A percentile compares a stretch with the other conserved stretches of the same genome.
Conservation (phyloP, 2,797 vertebrate genomes). For the Mallotus villosus region DNA sequence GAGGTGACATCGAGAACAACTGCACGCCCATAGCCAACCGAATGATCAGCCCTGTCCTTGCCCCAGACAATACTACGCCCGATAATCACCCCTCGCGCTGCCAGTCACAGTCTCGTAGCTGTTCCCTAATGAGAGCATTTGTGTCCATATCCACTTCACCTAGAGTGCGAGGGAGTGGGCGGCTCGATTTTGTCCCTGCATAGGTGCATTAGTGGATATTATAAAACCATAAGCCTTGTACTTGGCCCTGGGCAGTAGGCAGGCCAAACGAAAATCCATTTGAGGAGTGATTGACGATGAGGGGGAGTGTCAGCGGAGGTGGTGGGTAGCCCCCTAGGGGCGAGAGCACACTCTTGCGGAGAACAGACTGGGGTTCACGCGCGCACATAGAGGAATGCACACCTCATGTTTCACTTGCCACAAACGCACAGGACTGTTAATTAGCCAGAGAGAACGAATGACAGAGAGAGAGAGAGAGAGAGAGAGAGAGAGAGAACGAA, state of each 20-base stretch:
- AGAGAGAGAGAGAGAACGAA: constrained; percentile 3
- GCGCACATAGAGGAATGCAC: constrained; percentile 4
- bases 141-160: constrained; percentile 1
- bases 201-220: constrained; percentile 35
- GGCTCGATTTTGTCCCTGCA: constrained; percentile 14
- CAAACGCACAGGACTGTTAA: constrained; percentile 73
- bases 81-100: background rate
- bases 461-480: constrained; percentile 45
- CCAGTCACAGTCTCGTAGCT: background rate
- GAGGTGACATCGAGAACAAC: too few species aligned
- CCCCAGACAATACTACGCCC: background rate
- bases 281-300: constrained; percentile 66
- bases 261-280: constrained; percentile 72
- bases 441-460: constrained; percentile 64
- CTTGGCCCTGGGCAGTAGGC: constrained; percentile 57
- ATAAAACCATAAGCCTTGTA: constrained; percentile 44
- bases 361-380: constrained; percentile 21
- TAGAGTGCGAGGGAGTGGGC: constrained; percentile 12
- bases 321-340: constrained; percentile 51
- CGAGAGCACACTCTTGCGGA: constrained; percentile 8
- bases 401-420: constrained; percentile 63
- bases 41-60: background rate
- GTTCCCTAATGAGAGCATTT: background rate
- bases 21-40: too few species aligned
- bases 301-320: constrained; percentile 47